phyloP scores from a whole-genome alignment of 1,140 invertebrate genomes.

The Oedothorax gibbosus region DNA sequence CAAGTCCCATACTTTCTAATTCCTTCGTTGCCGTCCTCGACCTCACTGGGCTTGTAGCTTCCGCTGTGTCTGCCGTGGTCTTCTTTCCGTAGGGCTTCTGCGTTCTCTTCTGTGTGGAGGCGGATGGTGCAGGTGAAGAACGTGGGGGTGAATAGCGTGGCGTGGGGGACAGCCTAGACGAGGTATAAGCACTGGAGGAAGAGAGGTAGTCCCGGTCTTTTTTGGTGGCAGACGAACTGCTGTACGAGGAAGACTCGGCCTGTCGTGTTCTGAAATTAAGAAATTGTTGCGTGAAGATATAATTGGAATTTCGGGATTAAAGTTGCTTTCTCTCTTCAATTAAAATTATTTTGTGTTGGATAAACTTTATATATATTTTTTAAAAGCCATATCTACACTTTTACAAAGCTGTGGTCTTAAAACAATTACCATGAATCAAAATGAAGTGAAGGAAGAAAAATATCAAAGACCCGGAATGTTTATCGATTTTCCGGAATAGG shows the following conservation, averaged over 20 bases:
- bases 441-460: too few species aligned
- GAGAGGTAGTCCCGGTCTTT: slow-evolving; percentile 44
- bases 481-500: too few species aligned
- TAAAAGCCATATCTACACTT: too few species aligned
- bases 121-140: slow-evolving; percentile 60
- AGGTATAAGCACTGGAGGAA: slow-evolving; percentile 26
- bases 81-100: slow-evolving; percentile 83
- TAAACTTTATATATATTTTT: too few species aligned
- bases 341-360: too few species aligned
- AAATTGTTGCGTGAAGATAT: neutral
- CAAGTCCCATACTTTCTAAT: slow-evolving; percentile 83
- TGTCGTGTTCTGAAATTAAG: slow-evolving; percentile 10
- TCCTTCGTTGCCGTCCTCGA: slow-evolving; percentile 91
- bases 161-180: slow-evolving; percentile 54
- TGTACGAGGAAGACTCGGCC: slow-evolving; percentile 38
- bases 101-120: slow-evolving; percentile 69
- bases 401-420: too few species aligned
- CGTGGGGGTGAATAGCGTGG: slow-evolving; percentile 63
- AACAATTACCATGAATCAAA: too few species aligned
- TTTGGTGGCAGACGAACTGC: slow-evolving; percentile 41
- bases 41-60: slow-evolving; percentile 78
- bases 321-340: too few species aligned
- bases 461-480: too few species aligned
- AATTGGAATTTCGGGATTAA: too few species aligned
- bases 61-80: slow-evolving; percentile 70